Base-by-base conservation (phyloP, 2,888 invertebrate genomes). In the Cordylochernes scorpioides region DNA sequence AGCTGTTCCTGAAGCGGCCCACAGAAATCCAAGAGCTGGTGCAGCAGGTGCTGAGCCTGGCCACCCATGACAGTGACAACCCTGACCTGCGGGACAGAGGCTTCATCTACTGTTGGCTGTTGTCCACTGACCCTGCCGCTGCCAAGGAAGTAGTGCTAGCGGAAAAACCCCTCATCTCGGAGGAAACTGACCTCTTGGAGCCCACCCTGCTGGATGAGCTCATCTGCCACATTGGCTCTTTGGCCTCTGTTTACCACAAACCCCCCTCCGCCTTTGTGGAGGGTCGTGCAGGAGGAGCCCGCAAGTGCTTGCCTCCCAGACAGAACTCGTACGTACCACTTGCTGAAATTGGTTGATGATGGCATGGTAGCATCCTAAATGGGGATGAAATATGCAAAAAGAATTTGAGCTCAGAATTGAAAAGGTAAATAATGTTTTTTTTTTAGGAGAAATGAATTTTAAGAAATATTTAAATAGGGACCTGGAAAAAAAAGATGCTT, bases 261-360 rank as follows among this genome's bases (percentile, higher is more conserved):
- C 97, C 97, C 14, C 97, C 97, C 0, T 80, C 80, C 8, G 86
- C 94, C 1, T 99, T 97, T 53, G 88, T 97, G 5, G 97, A 97
- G 59, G 88, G 77, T 48, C 58, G 34, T 42, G 44, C 30, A 24
- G 36, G 28, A 15, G 40, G 62, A 38, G 56, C 44, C 28, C 27
- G 48, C 16, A 40, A 43, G 27, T 33, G 41, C 9, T 30, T 47
- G 13, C 45, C 44, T 14, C 39, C 45, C 3, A 33, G 45, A 13
- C 31, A 33, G 16, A 38, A 38, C 17, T 38, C 38, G 38, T 37
- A 31, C 27, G 37, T 31, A 17, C 17, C n/a, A 6, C 17, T 14
- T 13, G n/a, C n/a, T n/a, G n/a, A n/a, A n/a, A n/a, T n/a, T n/a
- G n/a, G n/a, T n/a, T n/a, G n/a, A n/a, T n/a, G n/a, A n/a, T n/a